A percentile compares a stretch with the other conserved stretches of the same genome.
phyloP scores from a whole-genome alignment of 1,140 invertebrate species.

The Uloborus diversus region DNA sequence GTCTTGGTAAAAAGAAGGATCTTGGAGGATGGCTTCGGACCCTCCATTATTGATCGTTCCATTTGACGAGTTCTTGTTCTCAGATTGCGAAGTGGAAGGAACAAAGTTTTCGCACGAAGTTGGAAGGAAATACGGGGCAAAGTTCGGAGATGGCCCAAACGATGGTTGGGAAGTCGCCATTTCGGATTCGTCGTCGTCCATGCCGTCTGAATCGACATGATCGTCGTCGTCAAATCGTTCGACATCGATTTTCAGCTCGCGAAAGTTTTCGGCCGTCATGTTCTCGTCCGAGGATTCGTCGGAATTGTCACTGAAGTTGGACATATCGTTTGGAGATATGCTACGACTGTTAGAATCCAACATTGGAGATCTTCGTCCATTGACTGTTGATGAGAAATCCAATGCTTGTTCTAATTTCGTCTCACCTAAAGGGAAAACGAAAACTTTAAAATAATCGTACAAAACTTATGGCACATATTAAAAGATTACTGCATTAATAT shows the following conservation, averaged over 20 bases:
- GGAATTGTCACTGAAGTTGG: slow-evolving; percentile 47
- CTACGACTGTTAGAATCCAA: slow-evolving; percentile 27
- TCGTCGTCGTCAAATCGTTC: slow-evolving; percentile 68
- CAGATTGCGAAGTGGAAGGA: not conserved
- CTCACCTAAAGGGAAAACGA: not conserved
- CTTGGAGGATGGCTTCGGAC: slow-evolving; percentile 61
- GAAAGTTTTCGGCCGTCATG: not conserved
- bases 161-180: slow-evolving; percentile 1
- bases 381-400: slow-evolving; percentile 29
- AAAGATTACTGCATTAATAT: no score
- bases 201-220: slow-evolving; percentile 12
- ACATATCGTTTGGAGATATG: slow-evolving; percentile 53
- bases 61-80: slow-evolving; percentile 57
- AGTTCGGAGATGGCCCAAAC: slow-evolving; percentile 16
- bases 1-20: slow-evolving; percentile 76
- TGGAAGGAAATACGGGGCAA: slow-evolving; percentile 25
- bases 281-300: slow-evolving; percentile 35
- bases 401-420: slow-evolving; percentile 41
- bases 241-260: slow-evolving; percentile 41
- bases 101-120: slow-evolving; percentile 4
- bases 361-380: slow-evolving; percentile 24
- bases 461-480: no score
- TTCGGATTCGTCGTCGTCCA: slow-evolving; percentile 41
- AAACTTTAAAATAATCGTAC: no score
- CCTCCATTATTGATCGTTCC: slow-evolving; percentile 68